phyloP scores from a whole-genome alignment of 2,113 vertebrate species.

The Platichthys flesus region DNA sequence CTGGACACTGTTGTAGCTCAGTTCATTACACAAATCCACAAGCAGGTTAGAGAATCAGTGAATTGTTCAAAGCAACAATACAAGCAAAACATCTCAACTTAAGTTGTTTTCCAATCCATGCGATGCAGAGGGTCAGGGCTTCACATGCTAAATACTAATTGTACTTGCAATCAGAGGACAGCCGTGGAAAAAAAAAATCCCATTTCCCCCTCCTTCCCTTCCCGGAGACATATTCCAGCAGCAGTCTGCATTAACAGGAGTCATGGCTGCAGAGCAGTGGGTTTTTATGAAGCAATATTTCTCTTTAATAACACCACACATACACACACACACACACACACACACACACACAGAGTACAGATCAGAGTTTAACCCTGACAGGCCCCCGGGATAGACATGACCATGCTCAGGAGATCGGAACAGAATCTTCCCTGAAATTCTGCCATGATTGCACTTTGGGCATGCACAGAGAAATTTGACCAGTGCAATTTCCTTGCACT shows the following conservation, averaged over 20 bases:
- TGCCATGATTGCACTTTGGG: slow-evolving; percentile 49
- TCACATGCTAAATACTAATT: slow-evolving; percentile 58
- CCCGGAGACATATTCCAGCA: slow-evolving; percentile 43
- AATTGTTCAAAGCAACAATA: slow-evolving; percentile 38
- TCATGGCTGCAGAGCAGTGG: slow-evolving; percentile 55
- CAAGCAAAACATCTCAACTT: slow-evolving; percentile 35
- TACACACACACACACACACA: slow-evolving; percentile 41
- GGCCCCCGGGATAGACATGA: slow-evolving; percentile 52
- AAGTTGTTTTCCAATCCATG: slow-evolving; percentile 45
- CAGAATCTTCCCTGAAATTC: slow-evolving; percentile 54
- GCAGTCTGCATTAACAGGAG: slow-evolving; percentile 61
- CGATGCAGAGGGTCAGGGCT: slow-evolving; percentile 21
- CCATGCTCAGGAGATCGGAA: slow-evolving; percentile 48
- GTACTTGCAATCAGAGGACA: slow-evolving; percentile 49
- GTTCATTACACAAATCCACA: slow-evolving; percentile 32
- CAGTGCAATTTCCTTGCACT: slow-evolving; percentile 38
- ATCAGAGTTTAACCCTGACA: slow-evolving; percentile 73
- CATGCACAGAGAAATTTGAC: slow-evolving; percentile 33
- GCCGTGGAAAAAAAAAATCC: slow-evolving; percentile 33
- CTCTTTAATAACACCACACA: slow-evolving; percentile 76
- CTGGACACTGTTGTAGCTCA: background rate
- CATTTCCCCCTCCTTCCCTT: slow-evolving; percentile 45
- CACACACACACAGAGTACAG: slow-evolving; percentile 55
- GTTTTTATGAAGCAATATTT: slow-evolving; percentile 82
- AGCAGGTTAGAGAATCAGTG: background rate